These are phyloP conservation scores for Fratercula arctica DNA, from an alignment of 2,797 vertebrate species.

Conservation along the genomic window DNA sequence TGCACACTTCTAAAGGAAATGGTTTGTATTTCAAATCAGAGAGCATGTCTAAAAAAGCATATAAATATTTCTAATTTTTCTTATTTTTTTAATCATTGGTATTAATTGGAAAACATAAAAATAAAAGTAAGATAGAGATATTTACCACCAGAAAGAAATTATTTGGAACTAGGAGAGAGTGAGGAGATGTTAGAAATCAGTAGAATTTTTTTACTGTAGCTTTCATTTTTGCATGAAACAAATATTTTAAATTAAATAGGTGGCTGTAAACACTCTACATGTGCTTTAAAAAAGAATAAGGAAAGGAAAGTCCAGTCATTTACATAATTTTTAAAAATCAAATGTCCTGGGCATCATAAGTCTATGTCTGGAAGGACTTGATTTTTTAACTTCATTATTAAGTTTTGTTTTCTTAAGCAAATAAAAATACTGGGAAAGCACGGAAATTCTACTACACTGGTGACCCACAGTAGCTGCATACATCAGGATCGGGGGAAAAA, in stretches of 20 bases:
- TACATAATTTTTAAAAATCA: not conserved
- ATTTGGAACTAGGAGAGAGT: not conserved
- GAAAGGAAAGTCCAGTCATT: not conserved
- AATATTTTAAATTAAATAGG: not conserved
- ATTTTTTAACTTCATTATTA: not conserved
- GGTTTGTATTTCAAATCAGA: constrained; percentile 31
- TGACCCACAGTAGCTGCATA: not conserved
- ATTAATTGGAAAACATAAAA: not conserved
- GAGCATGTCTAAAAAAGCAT: not conserved
- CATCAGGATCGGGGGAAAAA: accelerated
- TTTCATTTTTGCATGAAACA: not conserved
- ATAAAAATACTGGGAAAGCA: not conserved
- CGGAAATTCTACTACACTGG: not conserved
- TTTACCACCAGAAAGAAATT: not conserved
- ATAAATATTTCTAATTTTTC: not conserved
- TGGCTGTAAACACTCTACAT: not conserved
- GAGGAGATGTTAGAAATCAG: not conserved
- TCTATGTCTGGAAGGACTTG: not conserved
- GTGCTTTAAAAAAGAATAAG: not conserved
- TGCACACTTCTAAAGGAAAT: constrained; percentile 26
- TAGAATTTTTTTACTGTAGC: not conserved
- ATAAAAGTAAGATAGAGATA: not conserved
- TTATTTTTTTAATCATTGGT: not conserved
- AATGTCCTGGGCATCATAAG: not conserved
- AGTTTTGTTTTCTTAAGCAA: not conserved